These are phyloP conservation scores for Paramormyrops kingsleyae DNA, from an alignment of 2,113 vertebrate species.

Conservation along the genomic window DNA sequence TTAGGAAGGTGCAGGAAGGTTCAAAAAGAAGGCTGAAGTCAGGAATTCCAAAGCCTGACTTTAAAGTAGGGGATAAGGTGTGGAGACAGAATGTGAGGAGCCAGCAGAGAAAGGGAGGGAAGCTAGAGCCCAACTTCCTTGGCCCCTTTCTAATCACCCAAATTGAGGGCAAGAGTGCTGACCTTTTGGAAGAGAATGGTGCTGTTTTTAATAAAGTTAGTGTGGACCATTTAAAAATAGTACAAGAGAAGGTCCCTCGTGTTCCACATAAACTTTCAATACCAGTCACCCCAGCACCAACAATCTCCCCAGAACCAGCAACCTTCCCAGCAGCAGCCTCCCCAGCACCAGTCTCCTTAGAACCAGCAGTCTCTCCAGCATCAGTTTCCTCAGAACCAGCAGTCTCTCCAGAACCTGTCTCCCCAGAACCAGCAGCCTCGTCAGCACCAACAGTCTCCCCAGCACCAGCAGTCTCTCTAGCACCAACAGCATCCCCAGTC, in stretches of 20 bases:
- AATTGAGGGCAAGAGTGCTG: not conserved
- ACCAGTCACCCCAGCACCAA: not conserved
- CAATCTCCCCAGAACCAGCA: too few relatives aligned
- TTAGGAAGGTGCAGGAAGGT: not conserved
- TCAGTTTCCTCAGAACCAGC: too few relatives aligned
- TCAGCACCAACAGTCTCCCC: too few relatives aligned
- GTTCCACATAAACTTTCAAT: not conserved
- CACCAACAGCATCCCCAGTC: too few relatives aligned
- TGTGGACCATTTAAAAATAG: not conserved
- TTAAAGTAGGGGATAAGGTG: not conserved
- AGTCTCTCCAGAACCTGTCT: too few relatives aligned
- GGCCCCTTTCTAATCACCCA: not conserved
- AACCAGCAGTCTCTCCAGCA: too few relatives aligned
- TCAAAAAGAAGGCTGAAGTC: not conserved
- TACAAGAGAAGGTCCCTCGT: not conserved
- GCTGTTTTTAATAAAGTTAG: not conserved
- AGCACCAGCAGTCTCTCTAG: too few relatives aligned
- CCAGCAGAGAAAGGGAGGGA: not conserved
- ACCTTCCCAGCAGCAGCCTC: too few relatives aligned
- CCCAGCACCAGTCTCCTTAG: too few relatives aligned
- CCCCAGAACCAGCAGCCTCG: too few relatives aligned
- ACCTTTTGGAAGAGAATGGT: not conserved
- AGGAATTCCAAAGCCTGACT: not conserved
- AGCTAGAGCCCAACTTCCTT: not conserved
- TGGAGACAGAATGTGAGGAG: not conserved